Percentiles rank a stretch among this genome's conserved stretches.
These are phyloP conservation scores for Alloplasta piceator DNA, from an alignment of 2,888 invertebrate species.

Conservation along the genomic window DNA sequence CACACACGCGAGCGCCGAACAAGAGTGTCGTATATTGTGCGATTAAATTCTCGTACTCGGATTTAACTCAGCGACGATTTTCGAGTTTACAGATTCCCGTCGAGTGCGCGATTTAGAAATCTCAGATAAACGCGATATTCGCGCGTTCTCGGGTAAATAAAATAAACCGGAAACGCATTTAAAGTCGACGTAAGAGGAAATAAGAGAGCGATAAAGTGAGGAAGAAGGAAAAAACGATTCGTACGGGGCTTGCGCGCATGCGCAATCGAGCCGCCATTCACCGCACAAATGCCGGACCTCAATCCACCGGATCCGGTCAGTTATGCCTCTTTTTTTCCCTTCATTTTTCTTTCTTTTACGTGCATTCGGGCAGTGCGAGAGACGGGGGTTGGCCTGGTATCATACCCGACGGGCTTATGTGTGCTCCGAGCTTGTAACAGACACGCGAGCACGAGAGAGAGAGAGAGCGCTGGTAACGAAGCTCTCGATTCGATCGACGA, in stretches of 20 bases:
- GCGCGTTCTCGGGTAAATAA: neutral
- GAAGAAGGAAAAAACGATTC: constrained; percentile 16
- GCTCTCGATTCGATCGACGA: constrained; percentile 62
- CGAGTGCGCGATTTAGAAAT: neutral
- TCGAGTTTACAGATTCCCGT: neutral
- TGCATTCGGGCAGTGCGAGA: constrained; percentile 40
- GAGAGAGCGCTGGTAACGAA: constrained; percentile 55
- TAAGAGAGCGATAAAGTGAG: constrained; percentile 41
- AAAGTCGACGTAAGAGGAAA: constrained; percentile 3
- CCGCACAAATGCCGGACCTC: constrained; percentile 27
- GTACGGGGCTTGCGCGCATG: constrained; percentile 51
- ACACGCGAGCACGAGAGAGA: constrained; percentile 19
- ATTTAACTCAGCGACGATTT: neutral
- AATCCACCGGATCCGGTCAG: constrained; percentile 35
- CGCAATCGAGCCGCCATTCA: constrained; percentile 12
- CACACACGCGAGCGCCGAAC: neutral
- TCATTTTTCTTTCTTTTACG: constrained; percentile 35
- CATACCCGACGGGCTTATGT: constrained; percentile 13
- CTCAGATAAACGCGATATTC: neutral
- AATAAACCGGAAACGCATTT: neutral
- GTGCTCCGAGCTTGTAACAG: constrained; percentile 35
- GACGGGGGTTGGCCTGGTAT: constrained; percentile 12
- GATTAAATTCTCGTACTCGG: too few species aligned
- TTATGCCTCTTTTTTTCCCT: constrained; percentile 3
- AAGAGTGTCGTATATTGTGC: too few species aligned